Conservation (phyloP, 2,797 vertebrate genomes). For the Cyclura pinguis region DNA sequence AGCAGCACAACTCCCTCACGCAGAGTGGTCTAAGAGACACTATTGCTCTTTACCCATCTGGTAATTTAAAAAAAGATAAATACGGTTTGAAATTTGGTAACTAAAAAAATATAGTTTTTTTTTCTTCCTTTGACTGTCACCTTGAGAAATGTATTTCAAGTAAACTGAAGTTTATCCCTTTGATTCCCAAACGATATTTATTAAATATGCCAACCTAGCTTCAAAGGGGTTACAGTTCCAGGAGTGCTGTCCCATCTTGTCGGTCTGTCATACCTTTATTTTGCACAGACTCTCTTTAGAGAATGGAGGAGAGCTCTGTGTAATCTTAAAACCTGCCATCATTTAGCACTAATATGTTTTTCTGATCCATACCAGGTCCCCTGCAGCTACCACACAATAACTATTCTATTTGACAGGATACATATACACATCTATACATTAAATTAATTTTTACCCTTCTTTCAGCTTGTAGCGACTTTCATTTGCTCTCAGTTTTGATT, state of each 20-base stretch:
- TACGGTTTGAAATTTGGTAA: too few relatives aligned
- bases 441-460: background rate
- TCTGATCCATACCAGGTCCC: too few relatives aligned
- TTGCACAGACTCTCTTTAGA: background rate
- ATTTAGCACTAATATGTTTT: background rate
- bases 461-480: background rate
- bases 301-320: background rate
- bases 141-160: background rate
- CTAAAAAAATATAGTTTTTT: background rate
- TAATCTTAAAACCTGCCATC: background rate
- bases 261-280: background rate
- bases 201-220: background rate
- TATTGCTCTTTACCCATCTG: background rate
- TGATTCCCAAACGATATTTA: background rate
- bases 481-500: background rate
- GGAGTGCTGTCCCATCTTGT: too few relatives aligned
- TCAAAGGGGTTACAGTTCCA: background rate
- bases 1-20: too few relatives aligned
- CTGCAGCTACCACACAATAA: background rate
- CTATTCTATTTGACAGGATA: background rate
- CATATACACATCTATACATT: background rate
- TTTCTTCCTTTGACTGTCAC: background rate
- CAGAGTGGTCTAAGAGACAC: too few relatives aligned
- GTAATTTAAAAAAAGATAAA: too few relatives aligned
- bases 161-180: background rate